Percentiles rank a stretch among this genome's conserved stretches.
These are phyloP conservation scores for Eretmocerus hayati DNA, from an alignment of 2,888 invertebrate genomes.

Conservation along the genomic window DNA sequence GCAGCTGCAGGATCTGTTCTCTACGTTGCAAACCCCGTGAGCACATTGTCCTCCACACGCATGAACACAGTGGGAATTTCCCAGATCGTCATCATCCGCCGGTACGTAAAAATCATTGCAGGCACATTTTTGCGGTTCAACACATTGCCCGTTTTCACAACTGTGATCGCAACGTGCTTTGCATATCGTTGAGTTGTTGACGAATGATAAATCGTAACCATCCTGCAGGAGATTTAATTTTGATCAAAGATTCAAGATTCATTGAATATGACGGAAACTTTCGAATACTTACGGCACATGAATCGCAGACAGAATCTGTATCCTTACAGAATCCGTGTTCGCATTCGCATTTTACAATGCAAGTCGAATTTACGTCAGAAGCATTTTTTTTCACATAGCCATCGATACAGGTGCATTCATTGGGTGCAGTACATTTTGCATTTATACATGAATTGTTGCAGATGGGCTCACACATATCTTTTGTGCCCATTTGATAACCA, in stretches of 20 bases:
- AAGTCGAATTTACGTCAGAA: slow-evolving; percentile 13
- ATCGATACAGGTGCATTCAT: slow-evolving; percentile 36
- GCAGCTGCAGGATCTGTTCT: slow-evolving; percentile 24
- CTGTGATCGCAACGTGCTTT: slow-evolving; percentile 52
- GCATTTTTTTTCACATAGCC: slow-evolving; percentile 29
- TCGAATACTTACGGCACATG: slow-evolving; percentile 12
- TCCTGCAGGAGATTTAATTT: slow-evolving; percentile 4
- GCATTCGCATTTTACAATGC: slow-evolving; percentile 37
- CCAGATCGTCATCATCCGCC: slow-evolving; percentile 14
- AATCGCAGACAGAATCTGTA: slow-evolving; percentile 15
- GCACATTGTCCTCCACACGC: slow-evolving; percentile 16
- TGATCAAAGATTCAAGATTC: too few relatives aligned
- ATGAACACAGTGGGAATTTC: slow-evolving; percentile 15
- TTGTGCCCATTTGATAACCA: slow-evolving; percentile 25
- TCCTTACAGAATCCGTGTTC: slow-evolving; percentile 24
- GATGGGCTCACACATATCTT: slow-evolving; percentile 28
- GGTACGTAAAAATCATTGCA: slow-evolving; percentile 32
- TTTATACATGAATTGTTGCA: slow-evolving; percentile 38
- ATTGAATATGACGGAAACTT: not conserved
- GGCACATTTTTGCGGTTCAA: slow-evolving; percentile 32
- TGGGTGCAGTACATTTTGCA: slow-evolving; percentile 46
- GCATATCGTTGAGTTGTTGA: slow-evolving; percentile 48
- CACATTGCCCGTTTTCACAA: slow-evolving; percentile 49
- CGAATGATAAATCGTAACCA: slow-evolving; percentile 36
- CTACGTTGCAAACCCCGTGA: slow-evolving; percentile 21